These are phyloP conservation scores for Caenorhabditis latens DNA, from an alignment of 1,140 invertebrate genomes.

Conservation along the genomic window DNA sequence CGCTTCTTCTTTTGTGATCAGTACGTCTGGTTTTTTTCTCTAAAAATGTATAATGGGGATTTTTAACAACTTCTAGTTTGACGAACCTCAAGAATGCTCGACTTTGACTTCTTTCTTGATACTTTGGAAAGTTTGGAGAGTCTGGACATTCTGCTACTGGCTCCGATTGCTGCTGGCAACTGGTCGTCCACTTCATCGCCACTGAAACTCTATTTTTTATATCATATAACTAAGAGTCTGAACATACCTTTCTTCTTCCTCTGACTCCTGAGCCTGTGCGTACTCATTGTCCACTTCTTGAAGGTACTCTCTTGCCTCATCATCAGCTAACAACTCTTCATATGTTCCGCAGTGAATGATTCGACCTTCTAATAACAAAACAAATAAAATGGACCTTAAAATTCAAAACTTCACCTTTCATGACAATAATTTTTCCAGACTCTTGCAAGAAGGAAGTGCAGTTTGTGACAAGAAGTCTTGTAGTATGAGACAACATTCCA, in stretches of 20 bases:
- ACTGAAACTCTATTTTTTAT: background rate
- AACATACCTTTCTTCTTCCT: constrained; percentile 13
- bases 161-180: background rate
- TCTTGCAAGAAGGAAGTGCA: constrained; percentile 66
- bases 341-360: constrained; percentile 63
- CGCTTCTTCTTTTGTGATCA: constrained; percentile 65
- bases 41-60: background rate
- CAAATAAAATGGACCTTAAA: background rate
- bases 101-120: constrained; percentile 29
- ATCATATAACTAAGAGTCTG: background rate
- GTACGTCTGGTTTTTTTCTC: constrained; percentile 14
- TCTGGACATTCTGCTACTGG: background rate
- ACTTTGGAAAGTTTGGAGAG: constrained; percentile 6
- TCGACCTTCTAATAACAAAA: constrained; percentile 59
- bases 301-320: constrained; percentile 57
- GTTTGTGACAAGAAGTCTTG: constrained; percentile 68
- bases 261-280: background rate
- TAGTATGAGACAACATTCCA: constrained; percentile 74
- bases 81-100: constrained; percentile 1
- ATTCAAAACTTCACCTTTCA: constrained; percentile 60
- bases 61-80: background rate
- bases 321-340: constrained; percentile 58
- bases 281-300: constrained; percentile 60
- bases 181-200: constrained; percentile 23
- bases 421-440: constrained; percentile 61